Evolutionary conservation across 2,113 vertebrate genomes (phyloP).

Genomic region (Colossoma macropomum): DNA sequence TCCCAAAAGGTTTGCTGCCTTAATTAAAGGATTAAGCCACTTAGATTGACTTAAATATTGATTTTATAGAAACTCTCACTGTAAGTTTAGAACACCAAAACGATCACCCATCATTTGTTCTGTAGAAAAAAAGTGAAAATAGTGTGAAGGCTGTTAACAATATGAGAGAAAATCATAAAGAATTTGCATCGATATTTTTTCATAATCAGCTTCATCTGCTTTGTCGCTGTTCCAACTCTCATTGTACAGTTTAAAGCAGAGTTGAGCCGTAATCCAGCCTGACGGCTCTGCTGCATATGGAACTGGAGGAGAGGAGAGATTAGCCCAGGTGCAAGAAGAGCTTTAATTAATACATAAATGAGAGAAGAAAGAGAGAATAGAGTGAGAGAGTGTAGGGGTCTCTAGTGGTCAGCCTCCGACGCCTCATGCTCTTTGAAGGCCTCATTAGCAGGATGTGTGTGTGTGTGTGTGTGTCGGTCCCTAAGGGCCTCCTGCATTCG

Average conservation of each 20-base stretch:
- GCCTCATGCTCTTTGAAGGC: constrained; percentile 78
- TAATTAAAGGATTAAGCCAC: no score
- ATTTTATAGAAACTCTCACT: no score
- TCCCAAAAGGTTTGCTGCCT: no score
- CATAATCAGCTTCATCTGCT: background rate
- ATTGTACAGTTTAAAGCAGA: no score
- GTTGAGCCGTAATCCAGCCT: background rate
- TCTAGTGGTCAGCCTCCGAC: constrained; percentile 76
- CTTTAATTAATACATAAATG: constrained; percentile 41
- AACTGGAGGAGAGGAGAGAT: background rate
- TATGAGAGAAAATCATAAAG: no score
- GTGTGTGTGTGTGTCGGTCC: constrained; percentile 75
- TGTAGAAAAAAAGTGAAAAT: no score
- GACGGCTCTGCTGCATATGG: background rate
- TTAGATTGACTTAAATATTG: no score
- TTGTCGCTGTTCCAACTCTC: background rate
- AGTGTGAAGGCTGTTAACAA: no score
- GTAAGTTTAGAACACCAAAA: no score
- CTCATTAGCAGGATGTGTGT: constrained; percentile 79
- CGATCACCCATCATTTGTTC: no score
- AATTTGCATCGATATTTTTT: background rate
- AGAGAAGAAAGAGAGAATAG: constrained; percentile 2
- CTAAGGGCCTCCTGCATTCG: constrained; percentile 72
- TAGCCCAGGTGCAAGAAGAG: constrained; percentile 27
- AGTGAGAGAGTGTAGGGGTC: constrained; percentile 56